Evolutionary conservation across 2,888 invertebrate species (phyloP).

Genomic region (Himalopsyche tibetana): DNA sequence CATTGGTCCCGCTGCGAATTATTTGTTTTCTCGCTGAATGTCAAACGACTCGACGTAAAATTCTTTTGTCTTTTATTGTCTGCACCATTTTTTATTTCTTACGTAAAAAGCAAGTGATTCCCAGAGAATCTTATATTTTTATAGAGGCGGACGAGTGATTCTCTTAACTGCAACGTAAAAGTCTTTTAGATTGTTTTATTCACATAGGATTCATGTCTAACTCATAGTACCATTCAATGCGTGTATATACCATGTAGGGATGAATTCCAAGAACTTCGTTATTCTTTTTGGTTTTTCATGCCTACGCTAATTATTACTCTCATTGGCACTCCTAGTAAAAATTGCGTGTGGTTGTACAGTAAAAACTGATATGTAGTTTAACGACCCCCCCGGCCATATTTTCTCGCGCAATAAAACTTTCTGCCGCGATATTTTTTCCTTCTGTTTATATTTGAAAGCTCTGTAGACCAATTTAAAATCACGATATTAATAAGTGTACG

Average conservation of each 20-base stretch:
- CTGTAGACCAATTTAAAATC: slow-evolving; percentile 15
- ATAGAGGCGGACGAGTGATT: background rate
- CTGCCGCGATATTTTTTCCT: background rate
- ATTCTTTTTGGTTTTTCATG: background rate
- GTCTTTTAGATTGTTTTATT: background rate
- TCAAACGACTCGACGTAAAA: too few relatives aligned
- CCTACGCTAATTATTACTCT: background rate
- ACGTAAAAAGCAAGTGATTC: background rate
- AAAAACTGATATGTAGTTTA: slow-evolving; percentile 20
- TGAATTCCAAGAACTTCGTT: background rate
- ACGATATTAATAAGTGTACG: background rate
- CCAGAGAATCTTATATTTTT: background rate
- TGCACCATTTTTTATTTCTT: too few relatives aligned
- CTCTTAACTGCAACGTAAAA: too few relatives aligned
- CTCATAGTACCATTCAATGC: too few relatives aligned
- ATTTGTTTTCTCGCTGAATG: background rate
- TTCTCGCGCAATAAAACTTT: slow-evolving; percentile 29
- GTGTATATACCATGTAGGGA: background rate
- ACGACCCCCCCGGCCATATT: slow-evolving; percentile 3
- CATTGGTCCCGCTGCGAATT: too few relatives aligned
- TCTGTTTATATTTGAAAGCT: background rate
- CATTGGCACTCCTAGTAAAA: slow-evolving; percentile 11
- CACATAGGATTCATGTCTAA: background rate
- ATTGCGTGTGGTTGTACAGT: slow-evolving; percentile 2
- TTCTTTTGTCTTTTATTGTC: too few relatives aligned